phyloP scores from a whole-genome alignment of 2,888 invertebrate species.

The Leptopilina syphax region DNA sequence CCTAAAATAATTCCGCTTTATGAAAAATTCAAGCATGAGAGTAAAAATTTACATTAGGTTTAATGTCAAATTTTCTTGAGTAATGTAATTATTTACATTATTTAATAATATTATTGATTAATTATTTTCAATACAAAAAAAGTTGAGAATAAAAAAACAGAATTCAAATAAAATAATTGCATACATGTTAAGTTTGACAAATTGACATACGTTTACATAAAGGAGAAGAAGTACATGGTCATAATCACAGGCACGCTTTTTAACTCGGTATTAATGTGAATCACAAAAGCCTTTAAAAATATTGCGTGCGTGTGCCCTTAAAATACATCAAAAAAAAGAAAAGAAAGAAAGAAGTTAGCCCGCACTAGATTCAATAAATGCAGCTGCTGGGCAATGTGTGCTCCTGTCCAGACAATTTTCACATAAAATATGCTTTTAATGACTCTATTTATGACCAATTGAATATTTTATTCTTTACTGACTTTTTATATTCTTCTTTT shows the following conservation, averaged over 20 bases:
- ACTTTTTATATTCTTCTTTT: neutral
- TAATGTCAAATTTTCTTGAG: too few relatives aligned
- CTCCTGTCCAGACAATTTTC: conserved; percentile 6
- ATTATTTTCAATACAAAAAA: too few relatives aligned
- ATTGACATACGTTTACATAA: conserved; percentile 19
- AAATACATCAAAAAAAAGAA: conserved; percentile 11
- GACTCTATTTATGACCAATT: conserved; percentile 15
- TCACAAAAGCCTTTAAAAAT: conserved; percentile 40
- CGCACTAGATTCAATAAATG: conserved; percentile 34
- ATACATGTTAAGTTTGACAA: neutral
- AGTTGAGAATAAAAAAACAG: too few relatives aligned
- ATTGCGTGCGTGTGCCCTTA: conserved; percentile 23
- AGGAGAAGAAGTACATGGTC: neutral
- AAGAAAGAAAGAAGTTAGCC: neutral
- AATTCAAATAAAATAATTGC: too few relatives aligned
- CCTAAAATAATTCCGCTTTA: too few relatives aligned
- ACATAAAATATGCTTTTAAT: conserved; percentile 32
- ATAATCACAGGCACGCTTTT: conserved; percentile 16
- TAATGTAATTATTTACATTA: too few relatives aligned
- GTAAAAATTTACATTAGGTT: too few relatives aligned
- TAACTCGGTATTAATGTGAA: conserved; percentile 29
- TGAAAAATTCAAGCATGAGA: too few relatives aligned
- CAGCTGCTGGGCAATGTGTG: conserved; percentile 38
- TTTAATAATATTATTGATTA: too few relatives aligned
- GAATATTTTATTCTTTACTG: neutral